phyloP scores from a whole-genome alignment of 2,797 vertebrate genomes.

The Vespertilio murinus region DNA sequence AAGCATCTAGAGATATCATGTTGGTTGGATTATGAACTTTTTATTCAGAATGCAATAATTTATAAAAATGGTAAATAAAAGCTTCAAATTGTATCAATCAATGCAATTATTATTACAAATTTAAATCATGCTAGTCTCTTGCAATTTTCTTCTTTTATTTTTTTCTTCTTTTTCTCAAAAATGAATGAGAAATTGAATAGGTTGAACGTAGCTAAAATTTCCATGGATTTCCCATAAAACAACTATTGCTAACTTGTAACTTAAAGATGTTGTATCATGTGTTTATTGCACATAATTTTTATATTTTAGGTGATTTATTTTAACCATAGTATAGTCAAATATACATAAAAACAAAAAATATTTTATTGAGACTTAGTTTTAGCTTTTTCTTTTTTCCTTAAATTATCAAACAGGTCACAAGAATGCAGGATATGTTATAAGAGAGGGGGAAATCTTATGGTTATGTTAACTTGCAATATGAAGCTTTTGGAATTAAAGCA shows the following conservation, averaged over 20 bases:
- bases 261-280: neutral
- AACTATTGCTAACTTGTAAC: neutral
- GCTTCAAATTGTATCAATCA: neutral
- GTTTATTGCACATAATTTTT: neutral
- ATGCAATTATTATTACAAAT: neutral
- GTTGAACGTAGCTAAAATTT: neutral
- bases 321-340: neutral
- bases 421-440: neutral
- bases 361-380: neutral
- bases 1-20: too few relatives aligned
- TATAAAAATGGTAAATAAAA: neutral
- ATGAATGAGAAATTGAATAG: neutral
- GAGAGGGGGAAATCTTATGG: neutral
- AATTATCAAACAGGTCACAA: neutral
- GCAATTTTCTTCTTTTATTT: neutral
- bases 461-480: neutral
- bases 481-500: neutral
- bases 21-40: neutral
- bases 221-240: neutral
- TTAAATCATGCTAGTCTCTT: neutral
- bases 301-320: neutral
- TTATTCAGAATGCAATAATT: neutral
- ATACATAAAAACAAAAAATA: neutral
- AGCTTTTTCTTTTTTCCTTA: neutral
- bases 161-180: neutral